Evolutionary conservation across 2,888 invertebrate genomes (phyloP).

Genomic region (Blomia tropicalis): DNA sequence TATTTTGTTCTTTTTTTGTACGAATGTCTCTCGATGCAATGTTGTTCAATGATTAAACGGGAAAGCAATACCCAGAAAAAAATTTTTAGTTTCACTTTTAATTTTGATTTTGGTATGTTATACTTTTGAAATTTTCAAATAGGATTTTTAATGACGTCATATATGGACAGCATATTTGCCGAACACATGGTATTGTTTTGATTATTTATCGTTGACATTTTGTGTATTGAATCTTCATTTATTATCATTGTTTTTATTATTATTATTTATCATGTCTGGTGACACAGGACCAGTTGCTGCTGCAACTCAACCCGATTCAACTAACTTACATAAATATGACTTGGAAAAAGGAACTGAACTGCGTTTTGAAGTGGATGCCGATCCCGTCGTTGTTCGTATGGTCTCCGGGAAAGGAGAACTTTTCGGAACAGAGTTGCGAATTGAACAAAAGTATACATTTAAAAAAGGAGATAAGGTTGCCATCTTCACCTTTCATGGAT

Average conservation of each 20-base stretch:
- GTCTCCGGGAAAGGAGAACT: conserved; percentile 81
- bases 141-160: too few relatives aligned
- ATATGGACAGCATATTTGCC: too few relatives aligned
- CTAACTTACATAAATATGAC: conserved; percentile 20
- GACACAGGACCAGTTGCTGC: not conserved
- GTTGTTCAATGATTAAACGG: too few relatives aligned
- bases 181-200: not conserved
- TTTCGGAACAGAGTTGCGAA: conserved; percentile 87
- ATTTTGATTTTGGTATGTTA: too few relatives aligned
- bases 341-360: conserved; percentile 72
- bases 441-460: conserved; percentile 78
- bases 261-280: not conserved
- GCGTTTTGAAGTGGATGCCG: conserved; percentile 75
- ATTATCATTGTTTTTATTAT: not conserved
- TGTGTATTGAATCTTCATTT: not conserved
- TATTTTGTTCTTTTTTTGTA: too few relatives aligned
- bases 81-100: too few relatives aligned
- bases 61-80: too few relatives aligned
- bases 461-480: conserved; percentile 79
- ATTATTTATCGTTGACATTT: not conserved
- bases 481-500: conserved; percentile 89
- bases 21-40: too few relatives aligned
- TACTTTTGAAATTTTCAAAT: too few relatives aligned
- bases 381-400: conserved; percentile 43
- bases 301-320: not conserved